Base-by-base conservation (phyloP, 2,888 invertebrate genomes). In the Rhagonycha lutea region DNA sequence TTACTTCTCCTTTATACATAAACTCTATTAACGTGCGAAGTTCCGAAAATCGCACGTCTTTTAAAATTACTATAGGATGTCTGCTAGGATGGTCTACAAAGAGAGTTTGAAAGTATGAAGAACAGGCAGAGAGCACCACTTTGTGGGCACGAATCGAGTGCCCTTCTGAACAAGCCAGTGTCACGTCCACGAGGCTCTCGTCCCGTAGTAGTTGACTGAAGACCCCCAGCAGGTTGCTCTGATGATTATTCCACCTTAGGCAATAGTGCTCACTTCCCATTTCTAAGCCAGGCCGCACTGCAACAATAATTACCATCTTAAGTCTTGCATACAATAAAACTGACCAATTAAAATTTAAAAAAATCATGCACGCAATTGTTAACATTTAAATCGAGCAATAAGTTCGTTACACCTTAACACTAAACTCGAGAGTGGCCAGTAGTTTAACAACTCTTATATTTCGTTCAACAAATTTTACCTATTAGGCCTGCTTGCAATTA, bases 201-300 rank as follows among this genome's bases (percentile, higher is more conserved):
- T 96, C 96, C 91, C 96, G 95, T 89, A 96, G 92, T 91, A 97
- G 93, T 92, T 96, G 96, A 92, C 96, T 96, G 93, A 97, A 97
- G 90, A 96, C 96, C 91, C 96, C 96, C 92, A 97, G 94, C 92
- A 97, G 94, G 94, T 97, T 97, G 93, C 95, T 96, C 93, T 96
- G 96, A 95, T 97, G 96, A 95, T 97, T 96, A 94, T 96, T 97
- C 96, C 96, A 97, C 95, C 96, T 96, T 92, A 97, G 94, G 93
- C 96, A 96, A 94, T 96, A 97, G 92, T 96, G 96, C 95, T 97
- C 96, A 96, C 96, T 96, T 94, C 96, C 96, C 95, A 96, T 95
- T 94, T 95, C 95, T 95, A 93, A 94, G 94, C 93, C 93, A 94
- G 93, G 93, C 93, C 92, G 92, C 94, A 93, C 94, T 94, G 91